phyloP scores from a whole-genome alignment of 2,113 vertebrate genomes.

The Tenebrosternarchus preto region DNA sequence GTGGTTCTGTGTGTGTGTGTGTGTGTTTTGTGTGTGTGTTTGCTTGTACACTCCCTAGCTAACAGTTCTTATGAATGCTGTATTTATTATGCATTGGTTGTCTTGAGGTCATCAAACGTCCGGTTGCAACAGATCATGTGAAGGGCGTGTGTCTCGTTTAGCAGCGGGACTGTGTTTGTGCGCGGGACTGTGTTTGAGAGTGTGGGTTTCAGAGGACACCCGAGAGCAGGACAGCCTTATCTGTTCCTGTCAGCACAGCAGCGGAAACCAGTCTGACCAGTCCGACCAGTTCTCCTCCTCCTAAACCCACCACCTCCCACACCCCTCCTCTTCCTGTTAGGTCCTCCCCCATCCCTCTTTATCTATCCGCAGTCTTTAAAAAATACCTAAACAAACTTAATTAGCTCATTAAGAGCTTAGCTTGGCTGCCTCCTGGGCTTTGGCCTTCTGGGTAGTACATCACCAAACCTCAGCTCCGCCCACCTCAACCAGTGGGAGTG shows the following conservation, averaged over 20 bases:
- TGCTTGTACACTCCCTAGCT: slow-evolving; percentile 2
- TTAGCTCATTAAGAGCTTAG: slow-evolving; percentile 44
- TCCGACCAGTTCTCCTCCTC: background rate
- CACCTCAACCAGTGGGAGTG: slow-evolving; percentile 16
- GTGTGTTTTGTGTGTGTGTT: background rate
- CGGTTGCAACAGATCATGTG: slow-evolving; percentile 27
- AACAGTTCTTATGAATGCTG: slow-evolving; percentile 36
- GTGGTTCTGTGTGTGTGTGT: background rate
- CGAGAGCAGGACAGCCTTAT: slow-evolving; percentile 15
- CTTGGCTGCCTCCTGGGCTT: slow-evolving; percentile 42
- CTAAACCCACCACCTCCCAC: background rate
- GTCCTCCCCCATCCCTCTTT: slow-evolving; percentile 31
- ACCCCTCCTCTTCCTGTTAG: background rate
- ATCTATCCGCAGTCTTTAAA: slow-evolving; percentile 30
- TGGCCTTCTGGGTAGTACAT: slow-evolving; percentile 17
- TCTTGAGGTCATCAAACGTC: slow-evolving; percentile 27
- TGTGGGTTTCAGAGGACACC: background rate
- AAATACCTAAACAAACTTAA: slow-evolving; percentile 41
- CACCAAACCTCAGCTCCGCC: slow-evolving; percentile 45
- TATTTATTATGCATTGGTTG: slow-evolving; percentile 37
- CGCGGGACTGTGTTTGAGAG: background rate
- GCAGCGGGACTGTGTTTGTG: background rate
- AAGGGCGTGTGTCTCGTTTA: slow-evolving; percentile 12
- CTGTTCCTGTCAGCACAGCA: background rate
- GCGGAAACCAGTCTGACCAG: background rate